phyloP scores from a whole-genome alignment of 2,113 vertebrate species.

The Cephalopterus ornatus region DNA sequence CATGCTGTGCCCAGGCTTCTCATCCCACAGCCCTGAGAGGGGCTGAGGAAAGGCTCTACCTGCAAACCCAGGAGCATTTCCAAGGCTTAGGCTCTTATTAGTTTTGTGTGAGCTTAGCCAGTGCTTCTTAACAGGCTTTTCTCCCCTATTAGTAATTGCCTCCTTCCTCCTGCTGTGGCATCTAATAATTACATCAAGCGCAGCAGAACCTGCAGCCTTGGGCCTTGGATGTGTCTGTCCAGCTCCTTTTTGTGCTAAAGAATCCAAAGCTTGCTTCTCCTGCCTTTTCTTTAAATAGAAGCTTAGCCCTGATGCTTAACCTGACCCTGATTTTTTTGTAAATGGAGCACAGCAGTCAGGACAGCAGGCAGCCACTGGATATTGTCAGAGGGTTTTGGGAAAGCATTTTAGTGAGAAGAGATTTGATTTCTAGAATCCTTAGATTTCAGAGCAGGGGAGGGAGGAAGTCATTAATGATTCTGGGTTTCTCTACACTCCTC shows the following conservation, averaged over 20 bases:
- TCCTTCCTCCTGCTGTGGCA: slow-evolving; percentile 54
- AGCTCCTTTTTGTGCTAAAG: neutral
- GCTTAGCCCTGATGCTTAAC: neutral
- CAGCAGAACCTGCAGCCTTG: slow-evolving; percentile 6
- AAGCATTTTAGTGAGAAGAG: neutral
- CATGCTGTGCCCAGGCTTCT: neutral
- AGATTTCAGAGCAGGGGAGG: neutral
- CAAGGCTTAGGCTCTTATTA: slow-evolving; percentile 22
- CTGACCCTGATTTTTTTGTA: neutral
- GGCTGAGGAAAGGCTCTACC: neutral
- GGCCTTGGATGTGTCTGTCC: neutral
- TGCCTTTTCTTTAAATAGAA: slow-evolving; percentile 18
- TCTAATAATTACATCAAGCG: slow-evolving; percentile 51
- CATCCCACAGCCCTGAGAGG: neutral
- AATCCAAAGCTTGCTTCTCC: neutral
- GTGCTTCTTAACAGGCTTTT: slow-evolving; percentile 56
- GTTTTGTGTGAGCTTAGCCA: slow-evolving; percentile 55
- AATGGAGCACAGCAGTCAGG: neutral
- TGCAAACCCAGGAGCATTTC: neutral
- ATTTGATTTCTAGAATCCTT: neutral
- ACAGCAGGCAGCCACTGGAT: neutral
- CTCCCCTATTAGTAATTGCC: slow-evolving; percentile 46
- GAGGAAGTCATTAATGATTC: neutral
- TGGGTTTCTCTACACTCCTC: neutral
- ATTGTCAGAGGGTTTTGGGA: neutral